These are phyloP conservation scores for Disparrhopalites patrizii DNA, from an alignment of 2,888 invertebrate species.

Conservation along the genomic window DNA sequence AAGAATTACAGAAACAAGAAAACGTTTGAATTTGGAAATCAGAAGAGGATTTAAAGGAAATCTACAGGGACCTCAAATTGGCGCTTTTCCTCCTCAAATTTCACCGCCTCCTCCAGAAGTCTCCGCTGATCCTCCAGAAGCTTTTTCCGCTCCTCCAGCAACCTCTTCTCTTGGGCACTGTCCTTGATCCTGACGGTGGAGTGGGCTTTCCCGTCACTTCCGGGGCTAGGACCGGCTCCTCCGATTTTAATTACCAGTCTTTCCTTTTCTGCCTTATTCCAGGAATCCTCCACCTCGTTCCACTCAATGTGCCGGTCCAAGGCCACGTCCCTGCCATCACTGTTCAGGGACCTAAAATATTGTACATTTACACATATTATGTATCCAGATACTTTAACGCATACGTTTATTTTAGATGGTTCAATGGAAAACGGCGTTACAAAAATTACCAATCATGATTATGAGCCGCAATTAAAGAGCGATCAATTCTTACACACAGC, in stretches of 20 bases:
- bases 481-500: too few relatives aligned
- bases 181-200: neutral
- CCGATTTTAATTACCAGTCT: conserved; percentile 45
- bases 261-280: conserved; percentile 55
- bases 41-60: neutral
- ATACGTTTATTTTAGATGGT: too few relatives aligned
- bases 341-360: conserved; percentile 11
- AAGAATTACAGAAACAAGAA: neutral
- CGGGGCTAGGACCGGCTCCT: conserved; percentile 33
- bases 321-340: conserved; percentile 31
- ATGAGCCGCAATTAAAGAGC: too few relatives aligned
- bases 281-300: conserved; percentile 61
- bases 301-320: conserved; percentile 56
- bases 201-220: conserved; percentile 21
- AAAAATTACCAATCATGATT: too few relatives aligned
- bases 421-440: too few relatives aligned
- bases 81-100: conserved; percentile 49
- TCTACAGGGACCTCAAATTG: conserved; percentile 46
- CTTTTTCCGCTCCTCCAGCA: conserved; percentile 49
- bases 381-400: too few relatives aligned
- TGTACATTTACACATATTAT: neutral
- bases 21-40: neutral
- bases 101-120: conserved; percentile 48
- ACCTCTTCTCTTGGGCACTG: conserved; percentile 47
- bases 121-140: conserved; percentile 49